phyloP scores from a whole-genome alignment of 2,113 vertebrate genomes.

The Gavia stellata region DNA sequence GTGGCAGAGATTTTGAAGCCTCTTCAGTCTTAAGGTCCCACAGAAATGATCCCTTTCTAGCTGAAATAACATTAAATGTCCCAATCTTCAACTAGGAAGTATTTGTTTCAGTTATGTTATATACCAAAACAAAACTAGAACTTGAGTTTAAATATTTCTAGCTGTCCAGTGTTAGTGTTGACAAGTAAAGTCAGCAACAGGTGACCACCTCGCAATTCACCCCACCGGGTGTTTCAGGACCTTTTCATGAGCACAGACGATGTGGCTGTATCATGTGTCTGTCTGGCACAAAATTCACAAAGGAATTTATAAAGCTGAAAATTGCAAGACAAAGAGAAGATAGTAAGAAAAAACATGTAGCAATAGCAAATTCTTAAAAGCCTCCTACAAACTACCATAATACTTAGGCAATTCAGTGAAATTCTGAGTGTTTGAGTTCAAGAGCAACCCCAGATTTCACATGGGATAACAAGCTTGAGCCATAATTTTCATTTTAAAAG shows the following conservation, averaged over 20 bases:
- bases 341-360: background rate
- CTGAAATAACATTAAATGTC: background rate
- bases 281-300: background rate
- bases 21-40: background rate
- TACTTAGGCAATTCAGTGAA: background rate
- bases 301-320: background rate
- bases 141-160: background rate
- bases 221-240: background rate
- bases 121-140: background rate
- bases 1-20: background rate
- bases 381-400: background rate
- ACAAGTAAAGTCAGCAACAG: background rate
- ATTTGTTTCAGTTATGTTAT: background rate
- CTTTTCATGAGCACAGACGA: background rate
- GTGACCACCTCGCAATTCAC: background rate
- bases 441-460: background rate
- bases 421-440: background rate
- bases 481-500: background rate
- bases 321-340: background rate
- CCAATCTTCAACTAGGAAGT: background rate
- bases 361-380: background rate
- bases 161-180: background rate
- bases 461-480: background rate
- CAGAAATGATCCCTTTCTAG: background rate
- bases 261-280: too few relatives aligned